phyloP scores from a whole-genome alignment of 2,888 invertebrate species.

The Pollenia angustigena region DNA sequence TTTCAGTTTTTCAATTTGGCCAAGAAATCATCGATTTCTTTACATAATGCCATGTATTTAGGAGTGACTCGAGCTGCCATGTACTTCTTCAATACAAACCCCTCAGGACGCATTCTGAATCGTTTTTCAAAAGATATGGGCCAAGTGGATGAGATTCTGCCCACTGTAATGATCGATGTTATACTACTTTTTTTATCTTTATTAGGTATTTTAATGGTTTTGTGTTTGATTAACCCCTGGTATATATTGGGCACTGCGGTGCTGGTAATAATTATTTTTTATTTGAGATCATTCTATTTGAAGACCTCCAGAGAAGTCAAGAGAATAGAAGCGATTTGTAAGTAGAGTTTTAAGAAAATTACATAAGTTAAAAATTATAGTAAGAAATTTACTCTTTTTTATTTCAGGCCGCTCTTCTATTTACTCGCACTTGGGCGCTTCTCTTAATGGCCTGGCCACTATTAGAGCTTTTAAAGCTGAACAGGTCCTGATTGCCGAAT shows the following conservation, averaged over 20 bases:
- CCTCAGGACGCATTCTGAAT: conserved; percentile 92
- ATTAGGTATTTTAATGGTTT: conserved; percentile 91
- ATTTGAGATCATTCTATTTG: conserved; percentile 90
- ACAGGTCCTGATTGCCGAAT: conserved; percentile 90
- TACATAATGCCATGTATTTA: conserved; percentile 94
- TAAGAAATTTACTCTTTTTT: neutral
- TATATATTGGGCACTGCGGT: conserved; percentile 89
- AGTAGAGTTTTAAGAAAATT: conserved; percentile 82
- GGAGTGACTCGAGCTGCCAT: conserved; percentile 92
- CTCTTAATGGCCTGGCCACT: conserved; percentile 95
- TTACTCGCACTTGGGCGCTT: conserved; percentile 95
- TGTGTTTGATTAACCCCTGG: conserved; percentile 90
- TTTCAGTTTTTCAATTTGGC: conserved; percentile 85
- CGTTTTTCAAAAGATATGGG: conserved; percentile 95
- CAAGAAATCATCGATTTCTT: conserved; percentile 89
- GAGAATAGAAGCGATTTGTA: conserved; percentile 91
- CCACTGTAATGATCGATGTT: conserved; percentile 83
- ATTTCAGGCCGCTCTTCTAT: conserved; percentile 93
- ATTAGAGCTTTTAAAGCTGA: conserved; percentile 95
- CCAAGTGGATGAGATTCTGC: conserved; percentile 84
- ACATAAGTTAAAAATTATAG: no score
- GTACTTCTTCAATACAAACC: conserved; percentile 94
- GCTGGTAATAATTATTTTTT: conserved; percentile 89
- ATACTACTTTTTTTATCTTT: conserved; percentile 91
- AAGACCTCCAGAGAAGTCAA: conserved; percentile 92